Evolutionary conservation across 1,140 invertebrate genomes (phyloP).

Genomic region (Monomorium pharaonis): DNA sequence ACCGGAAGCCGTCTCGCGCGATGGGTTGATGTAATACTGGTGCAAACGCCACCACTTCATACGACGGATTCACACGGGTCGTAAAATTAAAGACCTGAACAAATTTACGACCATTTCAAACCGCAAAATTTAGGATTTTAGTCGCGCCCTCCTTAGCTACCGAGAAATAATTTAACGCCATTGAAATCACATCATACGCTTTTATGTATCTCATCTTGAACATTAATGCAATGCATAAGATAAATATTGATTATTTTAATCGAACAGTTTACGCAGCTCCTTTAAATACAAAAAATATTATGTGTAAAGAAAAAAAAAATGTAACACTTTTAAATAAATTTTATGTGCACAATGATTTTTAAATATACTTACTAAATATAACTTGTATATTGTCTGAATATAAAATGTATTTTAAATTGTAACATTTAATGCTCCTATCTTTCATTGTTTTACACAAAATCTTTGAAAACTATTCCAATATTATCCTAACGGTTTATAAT

Average conservation of each 20-base stretch:
- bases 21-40: conserved; percentile 60
- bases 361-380: neutral
- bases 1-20: conserved; percentile 63
- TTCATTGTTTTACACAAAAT: neutral
- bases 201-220: neutral
- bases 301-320: neutral
- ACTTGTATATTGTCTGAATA: no score
- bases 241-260: neutral
- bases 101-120: conserved; percentile 82
- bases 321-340: neutral
- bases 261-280: neutral
- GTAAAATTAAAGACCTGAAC: conserved; percentile 84
- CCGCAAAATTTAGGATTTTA: conserved; percentile 38
- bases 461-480: conserved; percentile 1
- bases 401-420: neutral
- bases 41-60: conserved; percentile 81
- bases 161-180: neutral
- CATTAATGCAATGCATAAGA: neutral
- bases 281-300: neutral
- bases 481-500: conserved; percentile 43
- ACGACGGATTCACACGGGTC: conserved; percentile 82
- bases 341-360: neutral
- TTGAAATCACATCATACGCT: neutral
- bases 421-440: neutral
- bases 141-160: neutral